Evolutionary conservation across 2,797 vertebrate species (phyloP).

Genomic region (Periophthalmus magnuspinnatus): DNA sequence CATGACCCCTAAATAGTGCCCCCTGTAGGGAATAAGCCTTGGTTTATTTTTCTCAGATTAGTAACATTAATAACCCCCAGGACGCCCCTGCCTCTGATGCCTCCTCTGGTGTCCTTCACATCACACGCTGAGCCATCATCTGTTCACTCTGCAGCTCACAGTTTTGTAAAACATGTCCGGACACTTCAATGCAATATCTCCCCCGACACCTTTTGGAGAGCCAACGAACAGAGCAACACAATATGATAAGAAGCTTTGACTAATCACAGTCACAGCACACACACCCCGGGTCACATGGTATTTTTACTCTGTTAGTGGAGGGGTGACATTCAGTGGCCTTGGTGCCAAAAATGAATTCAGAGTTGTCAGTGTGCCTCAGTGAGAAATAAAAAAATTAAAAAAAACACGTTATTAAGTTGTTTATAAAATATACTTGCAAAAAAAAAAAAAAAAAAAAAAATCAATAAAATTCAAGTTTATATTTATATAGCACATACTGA

Average conservation of each 20-base stretch:
- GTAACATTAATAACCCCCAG: constrained; percentile 20
- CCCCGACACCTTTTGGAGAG: constrained; percentile 27
- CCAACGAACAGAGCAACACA: constrained; percentile 23
- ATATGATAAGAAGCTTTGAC: constrained; percentile 24
- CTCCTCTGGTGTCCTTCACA: constrained; percentile 45
- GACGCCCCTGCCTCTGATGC: constrained; percentile 57
- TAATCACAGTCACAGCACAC: constrained; percentile 12
- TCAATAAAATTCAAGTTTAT: too few relatives aligned
- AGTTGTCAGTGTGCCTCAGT: not conserved
- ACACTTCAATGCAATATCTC: constrained; percentile 59
- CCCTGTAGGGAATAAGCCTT: too few relatives aligned
- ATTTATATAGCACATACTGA: too few relatives aligned
- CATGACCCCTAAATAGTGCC: too few relatives aligned
- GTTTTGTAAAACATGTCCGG: constrained; percentile 50
- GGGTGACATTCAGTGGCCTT: not conserved
- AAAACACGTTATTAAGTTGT: too few relatives aligned
- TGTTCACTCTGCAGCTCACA: constrained; percentile 42
- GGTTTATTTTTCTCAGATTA: not conserved
- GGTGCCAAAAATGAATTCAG: not conserved
- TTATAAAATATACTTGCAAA: not conserved
- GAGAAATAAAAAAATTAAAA: not conserved
- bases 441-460: not conserved
- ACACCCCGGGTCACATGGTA: constrained; percentile 11
- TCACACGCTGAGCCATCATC: constrained; percentile 52
- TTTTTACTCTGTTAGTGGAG: not conserved